These are phyloP conservation scores for Coregonus ussuriensis DNA, from an alignment of 2,797 vertebrate species.

Conservation along the genomic window DNA sequence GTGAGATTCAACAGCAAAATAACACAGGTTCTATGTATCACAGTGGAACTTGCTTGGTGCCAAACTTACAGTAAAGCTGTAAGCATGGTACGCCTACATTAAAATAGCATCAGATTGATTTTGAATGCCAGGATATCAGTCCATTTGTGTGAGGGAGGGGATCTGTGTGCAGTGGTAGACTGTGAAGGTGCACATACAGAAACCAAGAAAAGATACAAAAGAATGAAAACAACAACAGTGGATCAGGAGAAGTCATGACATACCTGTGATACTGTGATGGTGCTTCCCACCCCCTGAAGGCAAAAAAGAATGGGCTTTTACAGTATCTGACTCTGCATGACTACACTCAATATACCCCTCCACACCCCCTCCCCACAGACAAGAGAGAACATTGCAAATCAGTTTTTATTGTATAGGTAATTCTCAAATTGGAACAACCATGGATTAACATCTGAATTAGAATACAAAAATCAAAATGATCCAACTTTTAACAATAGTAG, in stretches of 20 bases:
- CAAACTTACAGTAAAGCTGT: constrained; percentile 31
- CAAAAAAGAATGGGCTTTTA: constrained; percentile 89
- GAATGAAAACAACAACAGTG: constrained; percentile 59
- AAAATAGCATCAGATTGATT: constrained; percentile 52
- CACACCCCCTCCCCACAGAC: constrained; percentile 79
- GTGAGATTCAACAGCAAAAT: constrained; percentile 11
- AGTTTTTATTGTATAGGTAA: constrained; percentile 63
- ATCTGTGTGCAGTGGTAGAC: constrained; percentile 50
- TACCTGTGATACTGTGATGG: constrained; percentile 89
- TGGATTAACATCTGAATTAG: constrained; percentile 57
- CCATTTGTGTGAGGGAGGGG: constrained; percentile 21
- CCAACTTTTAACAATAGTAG: constrained; percentile 65
- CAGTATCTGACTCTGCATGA: constrained; percentile 83
- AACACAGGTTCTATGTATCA: constrained; percentile 14
- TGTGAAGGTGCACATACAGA: constrained; percentile 73
- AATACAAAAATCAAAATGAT: constrained; percentile 52
- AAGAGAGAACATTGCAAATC: constrained; percentile 76
- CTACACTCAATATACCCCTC: constrained; percentile 77
- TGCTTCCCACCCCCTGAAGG: constrained; percentile 89
- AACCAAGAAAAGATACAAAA: constrained; percentile 64
- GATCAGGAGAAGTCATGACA: constrained; percentile 85
- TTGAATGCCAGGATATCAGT: constrained; percentile 32
- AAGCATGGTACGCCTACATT: constrained; percentile 35
- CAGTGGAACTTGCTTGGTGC: constrained; percentile 23
- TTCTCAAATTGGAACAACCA: constrained; percentile 63